Conservation (phyloP, 2,797 vertebrate genomes). For the Neosilurus hyrtlii region DNA sequence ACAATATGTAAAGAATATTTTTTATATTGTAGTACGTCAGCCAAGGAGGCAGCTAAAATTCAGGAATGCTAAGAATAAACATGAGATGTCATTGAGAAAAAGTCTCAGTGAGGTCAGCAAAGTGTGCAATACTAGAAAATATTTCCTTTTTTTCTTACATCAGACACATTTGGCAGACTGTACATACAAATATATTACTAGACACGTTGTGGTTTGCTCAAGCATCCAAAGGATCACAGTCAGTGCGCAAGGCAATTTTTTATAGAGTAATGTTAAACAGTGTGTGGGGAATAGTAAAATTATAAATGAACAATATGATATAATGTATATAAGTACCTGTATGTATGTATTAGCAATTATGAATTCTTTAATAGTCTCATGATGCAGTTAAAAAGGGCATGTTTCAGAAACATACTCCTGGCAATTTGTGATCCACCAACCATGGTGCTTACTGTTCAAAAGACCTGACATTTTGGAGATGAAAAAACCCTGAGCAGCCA, state of each 20-base stretch:
- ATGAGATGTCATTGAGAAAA: neutral
- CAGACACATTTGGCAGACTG: constrained; percentile 5
- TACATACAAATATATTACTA: constrained; percentile 16
- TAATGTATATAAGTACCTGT: neutral
- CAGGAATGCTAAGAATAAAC: neutral
- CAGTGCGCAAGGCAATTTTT: constrained; percentile 1
- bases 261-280: neutral
- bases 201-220: constrained; percentile 2
- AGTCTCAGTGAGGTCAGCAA: neutral
- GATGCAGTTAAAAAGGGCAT: neutral
- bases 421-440: constrained; percentile 2
- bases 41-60: neutral
- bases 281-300: neutral
- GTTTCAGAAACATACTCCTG: constrained; percentile 16
- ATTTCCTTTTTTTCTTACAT: neutral
- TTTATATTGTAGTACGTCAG: neutral
- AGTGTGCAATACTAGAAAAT: neutral
- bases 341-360: neutral
- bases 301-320: neutral
- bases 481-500: too few species aligned
- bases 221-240: neutral
- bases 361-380: neutral
- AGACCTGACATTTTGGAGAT: too few species aligned
- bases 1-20: too few species aligned
- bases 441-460: neutral